Evolutionary conservation across 2,797 vertebrate species (phyloP).

Genomic region (Sciurus vulgaris): DNA sequence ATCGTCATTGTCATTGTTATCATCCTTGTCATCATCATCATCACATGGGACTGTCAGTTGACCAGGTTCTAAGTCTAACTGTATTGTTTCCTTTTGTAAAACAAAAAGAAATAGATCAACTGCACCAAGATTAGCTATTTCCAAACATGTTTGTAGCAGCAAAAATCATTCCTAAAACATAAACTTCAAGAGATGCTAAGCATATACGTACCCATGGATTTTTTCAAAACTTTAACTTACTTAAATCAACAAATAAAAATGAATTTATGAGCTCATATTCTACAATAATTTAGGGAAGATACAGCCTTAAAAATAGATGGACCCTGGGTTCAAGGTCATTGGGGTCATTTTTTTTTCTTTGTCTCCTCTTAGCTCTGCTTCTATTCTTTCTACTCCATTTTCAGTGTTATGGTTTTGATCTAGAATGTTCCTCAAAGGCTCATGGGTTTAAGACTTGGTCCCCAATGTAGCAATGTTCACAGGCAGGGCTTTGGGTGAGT

Average conservation of each 20-base stretch:
- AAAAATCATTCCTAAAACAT: conserved; percentile 29
- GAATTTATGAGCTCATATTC: neutral
- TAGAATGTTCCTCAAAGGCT: neutral
- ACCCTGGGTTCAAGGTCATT: neutral
- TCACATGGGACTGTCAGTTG: neutral
- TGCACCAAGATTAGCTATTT: neutral
- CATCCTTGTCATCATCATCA: no score
- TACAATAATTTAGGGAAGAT: neutral
- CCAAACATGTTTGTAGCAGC: neutral
- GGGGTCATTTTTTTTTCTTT: neutral
- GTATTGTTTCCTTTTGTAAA: neutral
- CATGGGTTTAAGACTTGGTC: no score
- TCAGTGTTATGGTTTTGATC: neutral
- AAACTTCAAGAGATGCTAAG: neutral
- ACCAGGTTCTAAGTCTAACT: neutral
- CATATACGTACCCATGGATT: neutral
- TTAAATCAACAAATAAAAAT: neutral
- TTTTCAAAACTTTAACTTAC: neutral
- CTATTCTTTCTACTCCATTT: neutral
- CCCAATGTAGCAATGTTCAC: neutral
- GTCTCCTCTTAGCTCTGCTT: neutral
- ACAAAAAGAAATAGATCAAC: neutral
- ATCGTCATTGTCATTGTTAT: no score
- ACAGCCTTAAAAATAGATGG: neutral
- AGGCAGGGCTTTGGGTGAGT: neutral